phyloP scores from a whole-genome alignment of 2,113 vertebrate species.

The Falco punctatus region DNA sequence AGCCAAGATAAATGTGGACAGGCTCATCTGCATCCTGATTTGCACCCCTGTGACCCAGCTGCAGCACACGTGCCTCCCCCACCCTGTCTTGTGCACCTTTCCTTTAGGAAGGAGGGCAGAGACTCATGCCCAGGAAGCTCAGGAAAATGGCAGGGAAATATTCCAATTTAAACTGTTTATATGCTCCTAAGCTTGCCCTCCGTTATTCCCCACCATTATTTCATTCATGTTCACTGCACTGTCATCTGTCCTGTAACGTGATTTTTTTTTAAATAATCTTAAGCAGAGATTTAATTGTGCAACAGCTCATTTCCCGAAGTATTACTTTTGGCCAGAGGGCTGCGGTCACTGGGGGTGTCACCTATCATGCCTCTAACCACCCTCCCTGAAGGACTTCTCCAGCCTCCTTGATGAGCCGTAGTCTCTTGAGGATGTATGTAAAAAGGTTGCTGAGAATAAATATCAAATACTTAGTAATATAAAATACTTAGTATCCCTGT shows the following conservation, averaged over 20 bases:
- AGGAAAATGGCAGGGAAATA: neutral
- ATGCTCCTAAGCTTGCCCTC: neutral
- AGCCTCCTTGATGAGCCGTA: neutral
- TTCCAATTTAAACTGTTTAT: neutral
- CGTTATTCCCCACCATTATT: neutral
- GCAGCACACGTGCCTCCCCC: neutral
- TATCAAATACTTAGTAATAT: neutral
- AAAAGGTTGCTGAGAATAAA: neutral
- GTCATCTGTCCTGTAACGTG: neutral
- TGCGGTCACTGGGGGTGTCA: neutral
- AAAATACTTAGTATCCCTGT: neutral
- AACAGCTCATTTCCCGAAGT: conserved; percentile 16
- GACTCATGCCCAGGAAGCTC: neutral
- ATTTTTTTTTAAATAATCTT: neutral
- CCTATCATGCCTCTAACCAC: neutral
- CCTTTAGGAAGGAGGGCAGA: neutral
- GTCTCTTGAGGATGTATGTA: neutral
- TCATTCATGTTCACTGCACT: neutral
- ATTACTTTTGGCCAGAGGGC: neutral
- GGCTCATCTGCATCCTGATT: rapidly evolving
- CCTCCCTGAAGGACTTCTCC: neutral
- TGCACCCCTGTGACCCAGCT: too few relatives aligned
- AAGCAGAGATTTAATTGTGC: neutral
- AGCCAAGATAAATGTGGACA: neutral
- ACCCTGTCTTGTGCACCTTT: neutral